A percentile compares a stretch with the other conserved stretches of the same genome.
These are phyloP conservation scores for Peromyscus nudipes DNA, from an alignment of 2,797 vertebrate species.

Conservation along the genomic window DNA sequence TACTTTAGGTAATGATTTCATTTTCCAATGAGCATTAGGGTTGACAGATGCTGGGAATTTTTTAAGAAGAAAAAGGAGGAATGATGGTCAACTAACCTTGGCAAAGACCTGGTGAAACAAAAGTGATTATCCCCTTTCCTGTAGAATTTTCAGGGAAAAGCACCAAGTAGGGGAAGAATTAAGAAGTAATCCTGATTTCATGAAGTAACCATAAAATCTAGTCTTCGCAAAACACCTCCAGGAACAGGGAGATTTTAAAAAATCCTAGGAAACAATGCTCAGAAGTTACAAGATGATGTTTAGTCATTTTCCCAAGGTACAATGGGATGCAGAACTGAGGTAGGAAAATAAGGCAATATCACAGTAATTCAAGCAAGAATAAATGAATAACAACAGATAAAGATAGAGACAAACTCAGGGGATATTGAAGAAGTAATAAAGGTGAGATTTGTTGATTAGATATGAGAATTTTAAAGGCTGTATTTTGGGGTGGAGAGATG, in stretches of 20 bases:
- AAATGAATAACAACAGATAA: not conserved
- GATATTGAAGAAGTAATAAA: not conserved
- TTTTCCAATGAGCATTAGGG: not conserved
- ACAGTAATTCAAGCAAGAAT: not conserved
- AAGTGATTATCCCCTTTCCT: not conserved
- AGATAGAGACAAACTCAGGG: not conserved
- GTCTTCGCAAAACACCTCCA: not conserved
- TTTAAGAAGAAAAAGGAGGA: not conserved
- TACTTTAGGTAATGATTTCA: not conserved
- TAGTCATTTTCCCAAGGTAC: not conserved
- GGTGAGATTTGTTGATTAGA: not conserved
- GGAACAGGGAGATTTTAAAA: not conserved
- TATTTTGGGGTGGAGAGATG: not conserved
- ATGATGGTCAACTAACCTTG: not conserved
- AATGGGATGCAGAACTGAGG: not conserved
- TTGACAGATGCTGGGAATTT: not conserved
- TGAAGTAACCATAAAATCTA: not conserved
- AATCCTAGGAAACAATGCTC: not conserved
- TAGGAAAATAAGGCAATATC: not conserved
- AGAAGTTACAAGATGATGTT: not conserved
- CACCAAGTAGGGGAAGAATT: not conserved
- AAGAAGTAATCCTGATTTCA: not conserved
- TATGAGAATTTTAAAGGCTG: not conserved
- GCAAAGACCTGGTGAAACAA: not conserved
- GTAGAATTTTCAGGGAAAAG: not conserved